Conservation (phyloP, 1,140 invertebrate genomes). For the Pachypeltis micranthus region DNA sequence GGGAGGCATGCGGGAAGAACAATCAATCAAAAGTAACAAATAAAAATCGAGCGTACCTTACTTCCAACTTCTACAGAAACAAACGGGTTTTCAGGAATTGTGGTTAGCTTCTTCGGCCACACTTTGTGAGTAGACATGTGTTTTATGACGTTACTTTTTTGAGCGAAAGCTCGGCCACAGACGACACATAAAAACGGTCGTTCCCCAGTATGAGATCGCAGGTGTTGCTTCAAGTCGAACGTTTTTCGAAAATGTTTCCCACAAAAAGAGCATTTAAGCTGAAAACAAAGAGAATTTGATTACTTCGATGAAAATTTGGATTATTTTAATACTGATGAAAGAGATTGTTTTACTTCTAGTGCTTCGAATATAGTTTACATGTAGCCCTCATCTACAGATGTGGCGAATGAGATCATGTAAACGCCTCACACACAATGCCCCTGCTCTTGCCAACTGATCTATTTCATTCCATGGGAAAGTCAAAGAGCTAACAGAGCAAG, state of each 20-base stretch:
- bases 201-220: constrained; percentile 46
- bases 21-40: background rate
- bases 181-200: constrained; percentile 51
- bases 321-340: too few species aligned
- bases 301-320: too few species aligned
- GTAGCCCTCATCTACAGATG: too few species aligned
- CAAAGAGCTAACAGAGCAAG: too few species aligned
- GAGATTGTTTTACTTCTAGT: too few species aligned
- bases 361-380: too few species aligned
- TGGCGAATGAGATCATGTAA: too few species aligned
- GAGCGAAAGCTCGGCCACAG: constrained; percentile 45
- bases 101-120: constrained; percentile 21
- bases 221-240: constrained; percentile 43
- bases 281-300: background rate
- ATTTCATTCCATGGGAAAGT: too few species aligned
- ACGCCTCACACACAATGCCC: too few species aligned
- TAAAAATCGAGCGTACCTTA: constrained; percentile 32
- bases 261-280: constrained; percentile 37
- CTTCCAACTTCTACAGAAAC: constrained; percentile 30
- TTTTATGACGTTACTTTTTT: constrained; percentile 57
- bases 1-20: background rate
- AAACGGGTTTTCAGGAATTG: constrained; percentile 14
- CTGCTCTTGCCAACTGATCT: too few species aligned
- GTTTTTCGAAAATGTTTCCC: constrained; percentile 42
- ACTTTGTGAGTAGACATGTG: constrained; percentile 57